Evolutionary conservation across 2,113 vertebrate genomes (phyloP).

Genomic region (Neogale vison): DNA sequence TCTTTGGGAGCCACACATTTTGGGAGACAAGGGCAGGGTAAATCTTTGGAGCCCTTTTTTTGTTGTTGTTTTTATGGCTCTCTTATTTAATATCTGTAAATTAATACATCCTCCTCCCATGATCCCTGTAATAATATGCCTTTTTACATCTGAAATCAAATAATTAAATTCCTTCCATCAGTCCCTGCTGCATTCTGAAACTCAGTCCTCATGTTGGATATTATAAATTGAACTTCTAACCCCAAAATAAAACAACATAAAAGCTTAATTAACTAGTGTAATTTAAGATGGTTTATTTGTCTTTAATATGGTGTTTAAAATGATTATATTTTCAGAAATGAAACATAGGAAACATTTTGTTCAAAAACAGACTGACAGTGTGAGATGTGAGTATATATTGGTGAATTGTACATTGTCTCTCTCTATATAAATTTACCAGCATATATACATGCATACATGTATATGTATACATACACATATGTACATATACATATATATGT

Average conservation of each 20-base stretch:
- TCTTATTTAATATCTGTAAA: not conserved
- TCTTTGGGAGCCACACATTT: not conserved
- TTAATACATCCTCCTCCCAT: not conserved
- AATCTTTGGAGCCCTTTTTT: not conserved
- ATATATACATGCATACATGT: not conserved
- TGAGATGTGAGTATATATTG: not conserved
- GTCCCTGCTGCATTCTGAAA: not conserved
- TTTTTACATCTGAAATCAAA: not conserved
- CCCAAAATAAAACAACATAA: not conserved
- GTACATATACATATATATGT: not conserved
- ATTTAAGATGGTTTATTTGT: conserved; percentile 31
- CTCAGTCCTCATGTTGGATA: not conserved
- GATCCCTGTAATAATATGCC: not conserved
- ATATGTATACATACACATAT: too few relatives aligned
- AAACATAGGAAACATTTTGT: not conserved
- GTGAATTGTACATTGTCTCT: not conserved
- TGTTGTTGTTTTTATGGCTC: not conserved
- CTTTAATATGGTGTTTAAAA: not conserved
- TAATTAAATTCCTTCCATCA: not conserved
- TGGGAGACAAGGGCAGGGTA: not conserved
- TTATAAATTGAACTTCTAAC: conserved; percentile 5
- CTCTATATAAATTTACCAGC: not conserved
- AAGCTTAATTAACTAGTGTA: not conserved
- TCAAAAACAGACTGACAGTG: not conserved
- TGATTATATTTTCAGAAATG: not conserved